Conservation (phyloP, 2,888 invertebrate genomes). For the Panzeria rudis region DNA sequence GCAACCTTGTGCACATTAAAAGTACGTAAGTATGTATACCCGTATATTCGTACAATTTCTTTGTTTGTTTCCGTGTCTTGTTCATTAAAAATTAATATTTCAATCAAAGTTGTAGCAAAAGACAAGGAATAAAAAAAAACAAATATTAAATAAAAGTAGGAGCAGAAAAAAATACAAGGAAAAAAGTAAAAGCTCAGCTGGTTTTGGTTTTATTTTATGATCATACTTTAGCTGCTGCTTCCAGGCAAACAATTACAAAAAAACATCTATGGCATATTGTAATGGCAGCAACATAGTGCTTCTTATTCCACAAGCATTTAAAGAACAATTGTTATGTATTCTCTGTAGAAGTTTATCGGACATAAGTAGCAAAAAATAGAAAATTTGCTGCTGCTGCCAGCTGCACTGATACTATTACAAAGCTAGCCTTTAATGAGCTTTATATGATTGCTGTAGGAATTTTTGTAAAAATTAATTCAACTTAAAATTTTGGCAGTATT, state of each 20-base stretch:
- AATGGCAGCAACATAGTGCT: background rate
- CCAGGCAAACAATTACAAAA: background rate
- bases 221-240: background rate
- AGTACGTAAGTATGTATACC: conserved; percentile 10
- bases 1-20: conserved; percentile 55
- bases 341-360: background rate
- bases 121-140: conserved; percentile 24
- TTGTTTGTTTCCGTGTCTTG: conserved; percentile 72
- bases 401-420: conserved; percentile 44
- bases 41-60: conserved; percentile 56
- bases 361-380: conserved; percentile 3
- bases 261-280: conserved; percentile 48
- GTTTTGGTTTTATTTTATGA: conserved; percentile 75
- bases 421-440: conserved; percentile 65
- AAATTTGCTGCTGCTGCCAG: conserved; percentile 41
- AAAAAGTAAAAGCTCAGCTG: conserved; percentile 68
- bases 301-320: background rate
- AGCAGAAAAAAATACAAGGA: background rate
- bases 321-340: background rate
- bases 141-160: conserved; percentile 22
- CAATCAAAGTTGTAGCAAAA: conserved; percentile 73
- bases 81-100: conserved; percentile 75
- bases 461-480: conserved; percentile 29
- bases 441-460: conserved; percentile 40
- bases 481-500: conserved; percentile 48